Evolutionary conservation across 1,140 invertebrate species (phyloP).

Genomic region (Heliconius melpomene): DNA sequence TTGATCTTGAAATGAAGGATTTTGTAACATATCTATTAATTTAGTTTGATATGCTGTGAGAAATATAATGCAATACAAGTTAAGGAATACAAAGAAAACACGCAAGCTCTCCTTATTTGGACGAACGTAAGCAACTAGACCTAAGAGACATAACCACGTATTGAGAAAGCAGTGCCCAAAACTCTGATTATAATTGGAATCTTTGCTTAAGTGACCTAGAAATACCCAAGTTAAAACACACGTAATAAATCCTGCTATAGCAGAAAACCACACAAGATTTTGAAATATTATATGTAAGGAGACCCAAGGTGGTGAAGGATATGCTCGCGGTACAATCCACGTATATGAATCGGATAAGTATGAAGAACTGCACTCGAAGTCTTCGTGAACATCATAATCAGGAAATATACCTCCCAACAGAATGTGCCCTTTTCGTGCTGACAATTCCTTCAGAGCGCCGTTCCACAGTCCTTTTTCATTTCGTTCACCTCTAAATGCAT

Average conservation of each 20-base stretch:
- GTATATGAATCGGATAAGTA: constrained; percentile 81
- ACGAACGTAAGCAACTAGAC: constrained; percentile 71
- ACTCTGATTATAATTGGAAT: constrained; percentile 64
- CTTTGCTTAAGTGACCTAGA: constrained; percentile 65
- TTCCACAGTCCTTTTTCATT: constrained; percentile 64
- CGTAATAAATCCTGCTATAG: constrained; percentile 63
- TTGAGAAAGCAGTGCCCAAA: constrained; percentile 75
- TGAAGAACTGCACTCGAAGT: constrained; percentile 77
- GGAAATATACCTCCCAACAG: constrained; percentile 81
- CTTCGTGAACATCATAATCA: constrained; percentile 79
- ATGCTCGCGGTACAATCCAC: constrained; percentile 77
- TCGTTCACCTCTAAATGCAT: constrained; percentile 69
- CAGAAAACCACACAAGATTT: constrained; percentile 68
- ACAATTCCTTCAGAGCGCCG: constrained; percentile 70
- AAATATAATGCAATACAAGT: constrained; percentile 78
- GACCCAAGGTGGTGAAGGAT: constrained; percentile 69
- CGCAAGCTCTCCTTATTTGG: constrained; percentile 70
- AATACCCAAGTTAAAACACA: constrained; percentile 73
- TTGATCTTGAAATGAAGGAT: constrained; percentile 77
- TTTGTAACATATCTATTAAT: constrained; percentile 78
- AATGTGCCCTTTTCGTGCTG: constrained; percentile 71
- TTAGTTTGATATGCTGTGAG: constrained; percentile 80
- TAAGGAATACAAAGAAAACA: constrained; percentile 77
- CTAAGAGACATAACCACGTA: constrained; percentile 69
- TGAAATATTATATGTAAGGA: constrained; percentile 76